Conservation (phyloP, 2,797 vertebrate genomes). For the Nyctalus aviator region DNA sequence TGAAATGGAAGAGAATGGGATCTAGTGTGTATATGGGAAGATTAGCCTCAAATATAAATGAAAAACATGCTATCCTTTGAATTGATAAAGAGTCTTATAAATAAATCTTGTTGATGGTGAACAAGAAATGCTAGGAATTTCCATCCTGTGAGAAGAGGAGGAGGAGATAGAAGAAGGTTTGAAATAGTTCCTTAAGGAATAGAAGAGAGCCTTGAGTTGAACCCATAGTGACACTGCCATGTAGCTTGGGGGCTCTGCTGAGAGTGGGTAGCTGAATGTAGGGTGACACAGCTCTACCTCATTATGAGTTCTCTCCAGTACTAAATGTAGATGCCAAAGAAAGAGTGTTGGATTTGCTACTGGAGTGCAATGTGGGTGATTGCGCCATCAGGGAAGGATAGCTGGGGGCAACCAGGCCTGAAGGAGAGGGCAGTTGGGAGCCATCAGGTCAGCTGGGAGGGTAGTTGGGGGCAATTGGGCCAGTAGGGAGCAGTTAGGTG, state of each 20-base stretch:
- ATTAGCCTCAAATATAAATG: background rate
- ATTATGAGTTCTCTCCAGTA: background rate
- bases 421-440: no score
- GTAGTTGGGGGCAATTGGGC: no score
- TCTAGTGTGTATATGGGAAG: background rate
- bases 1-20: background rate
- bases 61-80: background rate
- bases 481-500: no score
- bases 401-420: no score
- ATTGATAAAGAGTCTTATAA: background rate
- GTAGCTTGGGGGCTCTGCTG: background rate
- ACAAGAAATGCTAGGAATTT: background rate
- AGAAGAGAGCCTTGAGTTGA: background rate
- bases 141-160: background rate
- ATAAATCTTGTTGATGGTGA: background rate
- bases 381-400: no score
- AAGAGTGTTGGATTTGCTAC: background rate
- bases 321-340: background rate
- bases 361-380: no score
- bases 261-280: background rate
- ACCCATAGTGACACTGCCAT: background rate
- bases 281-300: accelerated
- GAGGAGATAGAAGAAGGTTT: background rate
- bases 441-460: no score
- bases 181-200: background rate